These are phyloP conservation scores for Pollenia angustigena DNA, from an alignment of 2,888 invertebrate species.

Conservation along the genomic window DNA sequence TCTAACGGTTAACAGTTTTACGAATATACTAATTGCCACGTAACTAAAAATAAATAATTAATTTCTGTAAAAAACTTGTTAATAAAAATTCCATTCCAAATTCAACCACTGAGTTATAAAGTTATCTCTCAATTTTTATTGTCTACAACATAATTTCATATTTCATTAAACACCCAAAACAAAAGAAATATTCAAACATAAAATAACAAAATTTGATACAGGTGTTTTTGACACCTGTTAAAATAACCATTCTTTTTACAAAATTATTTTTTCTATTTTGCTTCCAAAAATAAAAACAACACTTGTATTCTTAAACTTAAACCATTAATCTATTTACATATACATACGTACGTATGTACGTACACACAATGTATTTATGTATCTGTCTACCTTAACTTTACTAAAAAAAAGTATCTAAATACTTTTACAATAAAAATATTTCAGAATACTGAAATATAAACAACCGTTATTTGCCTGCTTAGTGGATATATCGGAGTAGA, in stretches of 20 bases:
- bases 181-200: not conserved
- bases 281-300: slow-evolving; percentile 13
- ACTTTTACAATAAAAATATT: slow-evolving; percentile 18
- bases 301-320: slow-evolving; percentile 27
- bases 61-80: not conserved
- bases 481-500: too few species aligned
- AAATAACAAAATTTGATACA: slow-evolving; percentile 23
- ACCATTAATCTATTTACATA: not conserved
- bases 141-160: too few species aligned
- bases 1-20: too few species aligned
- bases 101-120: too few species aligned
- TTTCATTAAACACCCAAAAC: not conserved
- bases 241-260: slow-evolving; percentile 50
- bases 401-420: slow-evolving; percentile 11
- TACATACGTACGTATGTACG: not conserved
- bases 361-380: too few species aligned
- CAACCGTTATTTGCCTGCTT: not conserved
- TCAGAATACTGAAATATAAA: slow-evolving; percentile 20
- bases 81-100: too few species aligned
- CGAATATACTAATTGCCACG: too few species aligned
- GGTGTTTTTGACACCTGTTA: slow-evolving; percentile 70
- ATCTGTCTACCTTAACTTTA: not conserved
- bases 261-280: slow-evolving; percentile 11
- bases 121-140: too few species aligned
- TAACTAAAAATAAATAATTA: not conserved